Evolutionary conservation across 1,140 invertebrate genomes (phyloP), one percentile per base, ranked within the genome.

Genomic region (Dendrolimus punctatus): DNA sequence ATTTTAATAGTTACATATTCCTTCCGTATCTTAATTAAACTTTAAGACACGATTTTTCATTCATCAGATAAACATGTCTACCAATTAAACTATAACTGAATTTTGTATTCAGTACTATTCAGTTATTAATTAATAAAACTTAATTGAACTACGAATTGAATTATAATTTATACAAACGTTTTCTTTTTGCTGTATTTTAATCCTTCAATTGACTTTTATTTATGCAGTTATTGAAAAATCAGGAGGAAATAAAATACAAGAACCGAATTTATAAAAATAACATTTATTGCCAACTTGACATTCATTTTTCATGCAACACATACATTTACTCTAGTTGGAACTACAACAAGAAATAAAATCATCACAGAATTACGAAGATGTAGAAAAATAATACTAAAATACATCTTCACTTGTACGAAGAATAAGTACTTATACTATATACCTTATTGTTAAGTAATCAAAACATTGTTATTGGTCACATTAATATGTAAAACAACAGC

Each of bases 291-390:
- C 73, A 78, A 81, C 77, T 73, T 75, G 76, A 77, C 73, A 75
- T 73, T 76, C 68, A 73, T 73, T 73, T 73, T 75, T 53, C 78
- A 82, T 83, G 78, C 78, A 85, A 75, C 65, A 76, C 70, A 80
- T 66, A 61, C 49, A 71, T 73, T 73, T 65, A 71, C 60, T 63
- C 42, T 44, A 73, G 68, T 76, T 76, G 73, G 66, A 71, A 76
- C 65, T 76, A 77, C 72, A 81, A 83, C 76, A 77, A 75, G 66
- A 73, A 80, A 74, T 71, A 36, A 71, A 77, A 81, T 67, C 75
- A 85, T 85, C 82, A 85, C 82, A 85, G 79, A 80, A 76, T 69
- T 65, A 80, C 69, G 70, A 80, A 85, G 76, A 83, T 67, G 70
- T 75, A 77, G 66, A 78, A 76, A 62, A 78, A 71, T 64, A 73